A percentile compares a stretch with the other conserved stretches of the same genome.
Evolutionary conservation across 2,888 invertebrate genomes (phyloP).

Genomic region (Incurvaria masculella): DNA sequence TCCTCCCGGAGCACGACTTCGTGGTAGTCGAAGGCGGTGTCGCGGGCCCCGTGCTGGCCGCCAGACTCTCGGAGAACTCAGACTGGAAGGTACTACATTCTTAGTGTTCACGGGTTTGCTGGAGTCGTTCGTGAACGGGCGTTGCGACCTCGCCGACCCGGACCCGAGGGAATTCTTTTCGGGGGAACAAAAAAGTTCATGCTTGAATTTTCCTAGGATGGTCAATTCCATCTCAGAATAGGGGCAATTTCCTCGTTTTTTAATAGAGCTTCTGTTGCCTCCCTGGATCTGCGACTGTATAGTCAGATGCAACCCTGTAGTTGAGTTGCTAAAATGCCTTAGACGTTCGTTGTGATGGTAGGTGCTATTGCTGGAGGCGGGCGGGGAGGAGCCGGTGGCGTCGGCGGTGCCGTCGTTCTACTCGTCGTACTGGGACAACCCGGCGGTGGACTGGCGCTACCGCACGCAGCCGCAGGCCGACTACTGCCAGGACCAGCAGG

Average conservation of each 20-base stretch:
- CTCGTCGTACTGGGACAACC: slow-evolving; percentile 50
- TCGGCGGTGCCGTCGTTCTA: slow-evolving; percentile 56
- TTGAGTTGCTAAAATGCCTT: too few relatives aligned
- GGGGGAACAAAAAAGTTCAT: too few relatives aligned
- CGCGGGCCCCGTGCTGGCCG: slow-evolving; percentile 62
- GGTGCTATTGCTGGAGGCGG: slow-evolving; percentile 50
- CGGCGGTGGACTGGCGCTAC: slow-evolving; percentile 61
- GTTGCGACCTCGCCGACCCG: slow-evolving; percentile 58
- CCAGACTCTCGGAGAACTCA: slow-evolving; percentile 61
- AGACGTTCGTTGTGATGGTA: too few relatives aligned
- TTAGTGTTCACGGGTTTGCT: slow-evolving; percentile 63
- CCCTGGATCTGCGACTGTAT: too few relatives aligned
- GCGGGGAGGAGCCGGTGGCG: slow-evolving; percentile 61
- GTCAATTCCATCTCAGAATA: too few relatives aligned
- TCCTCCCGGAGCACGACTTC: slow-evolving; percentile 60
- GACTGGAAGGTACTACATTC: slow-evolving; percentile 62
- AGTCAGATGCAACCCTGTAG: too few relatives aligned
- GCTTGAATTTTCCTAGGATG: too few relatives aligned
- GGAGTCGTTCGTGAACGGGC: slow-evolving; percentile 58
- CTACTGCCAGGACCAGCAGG: slow-evolving; percentile 56
- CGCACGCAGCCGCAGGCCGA: slow-evolving; percentile 56
- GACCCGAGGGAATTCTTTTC: too few relatives aligned
- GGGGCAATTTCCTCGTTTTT: too few relatives aligned
- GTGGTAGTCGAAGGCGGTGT: slow-evolving; percentile 66
- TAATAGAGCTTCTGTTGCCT: too few relatives aligned